Percentiles rank a stretch among this genome's conserved stretches.
Evolutionary conservation across 2,888 invertebrate genomes (phyloP).

Genomic region (Herminia tarsipennalis): DNA sequence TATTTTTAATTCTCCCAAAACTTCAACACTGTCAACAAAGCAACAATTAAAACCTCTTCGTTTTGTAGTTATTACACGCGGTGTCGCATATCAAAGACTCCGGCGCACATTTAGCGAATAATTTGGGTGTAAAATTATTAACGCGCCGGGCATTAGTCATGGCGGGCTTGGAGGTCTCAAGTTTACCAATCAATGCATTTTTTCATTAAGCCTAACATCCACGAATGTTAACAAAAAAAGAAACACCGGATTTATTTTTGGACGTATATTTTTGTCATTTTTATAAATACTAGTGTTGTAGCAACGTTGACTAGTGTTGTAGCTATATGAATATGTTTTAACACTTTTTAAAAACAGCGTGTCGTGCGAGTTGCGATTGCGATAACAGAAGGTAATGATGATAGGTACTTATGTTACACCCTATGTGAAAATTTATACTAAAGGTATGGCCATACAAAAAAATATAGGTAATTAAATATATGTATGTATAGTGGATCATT

Average conservation of each 20-base stretch:
- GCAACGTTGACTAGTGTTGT: no score
- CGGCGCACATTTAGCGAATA: slow-evolving; percentile 66
- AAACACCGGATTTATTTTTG: not conserved
- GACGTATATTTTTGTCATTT: not conserved
- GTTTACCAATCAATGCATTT: slow-evolving; percentile 19
- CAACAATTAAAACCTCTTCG: slow-evolving; percentile 29
- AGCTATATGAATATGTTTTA: not conserved
- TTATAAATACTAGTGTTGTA: no score
- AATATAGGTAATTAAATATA: no score
- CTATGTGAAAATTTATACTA: no score
- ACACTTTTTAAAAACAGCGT: no score
- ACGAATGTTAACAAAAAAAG: slow-evolving; percentile 7
- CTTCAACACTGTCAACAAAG: slow-evolving; percentile 22
- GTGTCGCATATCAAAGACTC: slow-evolving; percentile 66
- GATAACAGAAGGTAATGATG: no score
- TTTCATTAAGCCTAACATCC: slow-evolving; percentile 9
- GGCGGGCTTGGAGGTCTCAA: slow-evolving; percentile 38
- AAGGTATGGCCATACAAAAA: no score
- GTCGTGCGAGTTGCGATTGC: no score
- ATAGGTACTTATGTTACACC: no score
- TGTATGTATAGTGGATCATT: no score
- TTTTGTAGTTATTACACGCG: slow-evolving; percentile 55
- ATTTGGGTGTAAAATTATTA: slow-evolving; percentile 75
- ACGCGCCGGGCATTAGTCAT: slow-evolving; percentile 48
- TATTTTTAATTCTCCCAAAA: not conserved